phyloP scores from a whole-genome alignment of 2,797 vertebrate species.

The Dipus sagitta region DNA sequence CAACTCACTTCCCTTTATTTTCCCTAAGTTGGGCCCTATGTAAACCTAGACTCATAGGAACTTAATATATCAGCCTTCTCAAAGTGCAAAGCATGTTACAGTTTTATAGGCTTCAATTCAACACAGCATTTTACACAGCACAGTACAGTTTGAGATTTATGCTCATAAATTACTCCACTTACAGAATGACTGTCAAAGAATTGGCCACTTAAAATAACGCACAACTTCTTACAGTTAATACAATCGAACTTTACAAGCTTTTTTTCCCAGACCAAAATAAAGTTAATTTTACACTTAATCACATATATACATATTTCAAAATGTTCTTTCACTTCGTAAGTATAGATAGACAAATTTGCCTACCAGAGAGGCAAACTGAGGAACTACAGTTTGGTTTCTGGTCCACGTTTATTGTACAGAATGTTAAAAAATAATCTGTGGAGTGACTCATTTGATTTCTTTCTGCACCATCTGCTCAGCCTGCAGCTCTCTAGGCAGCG shows the following conservation, averaged over 20 bases:
- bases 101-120: constrained; percentile 67
- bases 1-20: constrained; percentile 22
- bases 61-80: constrained; percentile 70
- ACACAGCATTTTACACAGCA: constrained; percentile 74
- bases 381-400: constrained; percentile 28
- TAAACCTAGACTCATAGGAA: constrained; percentile 74
- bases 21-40: neutral
- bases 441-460: constrained; percentile 59
- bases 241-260: constrained; percentile 75
- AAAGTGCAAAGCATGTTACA: constrained; percentile 82
- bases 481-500: constrained; percentile 79
- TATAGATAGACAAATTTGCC: constrained; percentile 30
- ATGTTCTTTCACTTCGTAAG: constrained; percentile 58
- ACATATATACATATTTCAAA: constrained; percentile 75
- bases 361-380: neutral
- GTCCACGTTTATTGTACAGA: constrained; percentile 40
- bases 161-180: constrained; percentile 69
- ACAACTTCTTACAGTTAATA: constrained; percentile 64
- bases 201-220: constrained; percentile 16
- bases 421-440: constrained; percentile 12
- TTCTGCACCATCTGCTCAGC: constrained; percentile 72
- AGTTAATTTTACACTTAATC: constrained; percentile 73
- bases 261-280: constrained; percentile 62
- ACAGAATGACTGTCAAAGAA: constrained; percentile 45
- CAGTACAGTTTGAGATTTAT: constrained; percentile 66